Evolutionary conservation across 2,113 vertebrate genomes (phyloP).

Genomic region (Seriola aureovittata): DNA sequence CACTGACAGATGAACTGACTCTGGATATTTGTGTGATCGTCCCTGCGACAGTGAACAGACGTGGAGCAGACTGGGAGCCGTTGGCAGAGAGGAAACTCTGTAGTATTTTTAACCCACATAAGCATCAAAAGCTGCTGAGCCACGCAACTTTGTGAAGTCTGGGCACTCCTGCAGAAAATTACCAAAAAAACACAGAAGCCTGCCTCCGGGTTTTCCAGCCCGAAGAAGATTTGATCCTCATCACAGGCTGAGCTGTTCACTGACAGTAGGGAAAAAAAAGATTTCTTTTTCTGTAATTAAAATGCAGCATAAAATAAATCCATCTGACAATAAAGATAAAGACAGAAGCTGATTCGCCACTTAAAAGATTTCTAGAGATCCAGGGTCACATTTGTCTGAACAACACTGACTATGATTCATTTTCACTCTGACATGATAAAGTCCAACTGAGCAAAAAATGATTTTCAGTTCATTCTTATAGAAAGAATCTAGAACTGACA

Average conservation of each 20-base stretch:
- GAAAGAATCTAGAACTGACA: no score
- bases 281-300: neutral
- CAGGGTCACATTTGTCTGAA: no score
- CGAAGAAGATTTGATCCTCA: neutral
- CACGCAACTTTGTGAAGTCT: slow-evolving; percentile 36
- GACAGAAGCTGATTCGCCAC: neutral
- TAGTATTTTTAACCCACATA: slow-evolving; percentile 50
- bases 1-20: neutral
- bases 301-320: neutral
- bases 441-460: no score
- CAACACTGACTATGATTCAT: no score
- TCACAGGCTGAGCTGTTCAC: neutral
- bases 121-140: slow-evolving; percentile 59
- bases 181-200: slow-evolving; percentile 18
- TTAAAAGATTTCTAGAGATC: no score
- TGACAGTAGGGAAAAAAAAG: neutral
- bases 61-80: neutral
- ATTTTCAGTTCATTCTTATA: no score
- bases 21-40: neutral
- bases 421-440: no score
- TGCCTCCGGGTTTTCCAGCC: slow-evolving; percentile 20
- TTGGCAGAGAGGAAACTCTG: slow-evolving; percentile 46
- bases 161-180: slow-evolving; percentile 44
- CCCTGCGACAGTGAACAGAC: neutral
- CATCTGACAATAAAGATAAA: no score